phyloP scores from a whole-genome alignment of 2,113 vertebrate species.

The Hypanus sabinus region DNA sequence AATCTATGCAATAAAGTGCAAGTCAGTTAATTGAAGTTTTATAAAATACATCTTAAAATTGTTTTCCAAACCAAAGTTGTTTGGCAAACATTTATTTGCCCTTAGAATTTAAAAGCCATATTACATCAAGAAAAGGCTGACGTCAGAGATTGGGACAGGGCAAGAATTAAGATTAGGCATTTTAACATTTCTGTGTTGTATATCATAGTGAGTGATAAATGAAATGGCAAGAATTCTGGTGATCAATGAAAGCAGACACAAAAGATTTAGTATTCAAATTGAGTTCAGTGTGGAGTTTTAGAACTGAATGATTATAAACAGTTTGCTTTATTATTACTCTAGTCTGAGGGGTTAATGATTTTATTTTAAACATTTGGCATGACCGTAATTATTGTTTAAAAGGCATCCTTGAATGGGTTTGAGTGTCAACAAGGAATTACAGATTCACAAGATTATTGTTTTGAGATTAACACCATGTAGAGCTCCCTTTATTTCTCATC shows the following conservation, averaged over 20 bases:
- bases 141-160: neutral
- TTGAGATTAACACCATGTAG: too few relatives aligned
- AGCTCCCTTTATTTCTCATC: too few relatives aligned
- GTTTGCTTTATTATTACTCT: neutral
- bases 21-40: neutral
- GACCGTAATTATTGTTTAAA: too few relatives aligned
- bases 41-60: neutral
- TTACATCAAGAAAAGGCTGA: neutral
- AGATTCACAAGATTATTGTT: too few relatives aligned
- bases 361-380: too few relatives aligned
- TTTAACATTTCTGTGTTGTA: neutral
- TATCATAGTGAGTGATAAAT: neutral
- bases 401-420: too few relatives aligned
- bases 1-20: neutral
- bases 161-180: neutral
- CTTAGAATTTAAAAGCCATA: neutral
- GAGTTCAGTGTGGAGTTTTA: neutral
- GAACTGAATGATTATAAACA: neutral
- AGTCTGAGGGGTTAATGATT: neutral
- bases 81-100: neutral
- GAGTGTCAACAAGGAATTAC: too few relatives aligned
- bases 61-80: too few relatives aligned
- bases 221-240: neutral
- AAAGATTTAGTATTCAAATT: neutral
- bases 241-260: neutral